Evolutionary conservation across 2,113 vertebrate species (phyloP), one percentile per base, ranked within the genome.

Genomic region (Chamaea fasciata): DNA sequence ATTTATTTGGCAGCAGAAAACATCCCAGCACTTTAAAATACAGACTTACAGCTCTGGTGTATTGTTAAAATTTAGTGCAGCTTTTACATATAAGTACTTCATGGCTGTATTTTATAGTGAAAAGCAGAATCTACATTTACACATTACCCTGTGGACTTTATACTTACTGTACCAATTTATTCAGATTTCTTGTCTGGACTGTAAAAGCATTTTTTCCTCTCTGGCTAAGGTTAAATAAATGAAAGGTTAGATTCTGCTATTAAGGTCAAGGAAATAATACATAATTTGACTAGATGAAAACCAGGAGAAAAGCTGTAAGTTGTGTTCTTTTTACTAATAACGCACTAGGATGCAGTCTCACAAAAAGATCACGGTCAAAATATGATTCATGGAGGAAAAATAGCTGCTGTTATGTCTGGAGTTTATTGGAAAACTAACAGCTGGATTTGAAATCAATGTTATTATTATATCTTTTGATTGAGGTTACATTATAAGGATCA

Each of bases 61-160:
- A 80, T 73, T 95, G 75, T 95, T 87, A 96, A 94, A 87, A 97
- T 97, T 97, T 96, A 96, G 91, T 80, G 88, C 28, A 83, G 91
- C 60, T 96, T 97, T 98, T 97, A 94, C 24, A 7, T 63, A 10
- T 84, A 93, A 92, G 71, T 89, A 92, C 64, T 95, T 95, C 93
- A 92, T 20, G 67, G 81, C 42, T 96, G 70, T 95, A 94, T 95
- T 97, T 97, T 96, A 95, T 87, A 92, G 96, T 69, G 71, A 84
- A 96, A 96, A 84, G 78, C 67, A 96, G 91, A 92, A 96, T 97
- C 90, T 84, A 47, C 70, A 91, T 76, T 92, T 92, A 77, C 55
- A 95, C 74, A 95, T 96, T 78, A 91, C 94, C 81, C 78, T 65
- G 35, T 93, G 86, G 94, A 92, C 89, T 95, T 91, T 57, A 90